Base-by-base conservation (phyloP, 2,797 vertebrate genomes). In the Megaceryle alcyon region DNA sequence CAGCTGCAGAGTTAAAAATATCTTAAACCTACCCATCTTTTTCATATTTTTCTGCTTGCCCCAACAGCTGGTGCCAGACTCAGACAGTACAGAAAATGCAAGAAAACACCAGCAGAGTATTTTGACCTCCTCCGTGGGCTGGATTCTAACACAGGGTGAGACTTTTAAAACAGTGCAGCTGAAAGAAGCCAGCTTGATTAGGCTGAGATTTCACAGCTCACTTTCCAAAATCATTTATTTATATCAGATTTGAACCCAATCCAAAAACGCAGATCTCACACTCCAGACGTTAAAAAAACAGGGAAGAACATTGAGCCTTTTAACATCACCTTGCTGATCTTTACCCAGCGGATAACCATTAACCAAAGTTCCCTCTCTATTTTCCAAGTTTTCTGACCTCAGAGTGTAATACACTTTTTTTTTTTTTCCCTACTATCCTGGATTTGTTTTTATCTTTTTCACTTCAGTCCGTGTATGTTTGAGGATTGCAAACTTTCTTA, bases 1-100 rank as follows among this genome's bases (percentile, higher is more conserved):
- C 92, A 94, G 78, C 93, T 89, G 88, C 18, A 3, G 78, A 68
- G 79, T 80, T 37, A 89, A 94, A 97, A 96, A 95, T 92, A 96
- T 76, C 48, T 35, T 29, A 5, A 92, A 48, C 61, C 53, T 82
- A 51, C 48, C 65, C 76, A 44, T 71, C 20, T 28, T 33, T 72
- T 51, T 61, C 28, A 14, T 33, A 48, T 25, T 82, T 71, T 20
- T 86, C 71, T 94, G 64, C 20, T 73, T 78, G 71, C 19, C 86
- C 78, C 72, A 78, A 53, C 65, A 93, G 87, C 87, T 83, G 84
- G 10, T 90, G 61, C 69, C 79, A 89, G 56, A 22, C 33, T 70
- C 69, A 53, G 64, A 70, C 61, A 65, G 28, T 1, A 51, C 4
- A 48, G 51, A 83, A 95, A 78, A 65, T 11, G 7, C 22, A 4